These are phyloP conservation scores for Sceloporus tristichus DNA, from an alignment of 2,113 vertebrate genomes.

Conservation along the genomic window DNA sequence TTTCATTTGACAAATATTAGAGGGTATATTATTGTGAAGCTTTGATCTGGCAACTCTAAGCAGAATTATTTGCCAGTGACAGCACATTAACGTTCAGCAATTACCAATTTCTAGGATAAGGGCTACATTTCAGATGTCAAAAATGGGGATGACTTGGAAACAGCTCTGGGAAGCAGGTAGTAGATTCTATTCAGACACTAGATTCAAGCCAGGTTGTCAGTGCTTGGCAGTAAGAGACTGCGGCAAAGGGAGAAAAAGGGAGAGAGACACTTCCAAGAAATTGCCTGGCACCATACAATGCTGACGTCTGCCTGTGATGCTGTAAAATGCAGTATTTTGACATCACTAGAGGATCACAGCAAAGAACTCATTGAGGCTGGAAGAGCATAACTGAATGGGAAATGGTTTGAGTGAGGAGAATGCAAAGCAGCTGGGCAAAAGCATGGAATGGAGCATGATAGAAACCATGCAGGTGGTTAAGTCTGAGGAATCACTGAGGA, in stretches of 20 bases:
- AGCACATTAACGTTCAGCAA: conserved; percentile 7
- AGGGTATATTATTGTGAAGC: conserved; percentile 6
- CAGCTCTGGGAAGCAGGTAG: neutral
- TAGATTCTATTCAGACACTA: neutral
- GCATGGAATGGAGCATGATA: neutral
- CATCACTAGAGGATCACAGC: conserved; percentile 29
- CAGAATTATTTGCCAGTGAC: conserved; percentile 21
- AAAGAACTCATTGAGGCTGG: conserved; percentile 14
- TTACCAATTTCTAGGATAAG: conserved; percentile 20
- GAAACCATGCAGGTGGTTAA: conserved; percentile 20
- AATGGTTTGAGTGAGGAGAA: conserved; percentile 24
- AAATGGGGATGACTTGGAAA: conserved; percentile 21
- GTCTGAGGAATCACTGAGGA: conserved; percentile 3
- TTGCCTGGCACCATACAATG: conserved; percentile 27
- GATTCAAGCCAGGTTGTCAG: conserved; percentile 19
- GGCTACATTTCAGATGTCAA: neutral
- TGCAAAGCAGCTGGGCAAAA: conserved; percentile 23
- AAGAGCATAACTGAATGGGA: conserved; percentile 22
- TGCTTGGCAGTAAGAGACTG: neutral
- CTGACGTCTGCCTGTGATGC: conserved; percentile 38
- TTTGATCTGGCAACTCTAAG: conserved; percentile 18
- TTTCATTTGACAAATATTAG: conserved; percentile 11
- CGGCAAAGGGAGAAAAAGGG: neutral
- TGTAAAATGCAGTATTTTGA: conserved; percentile 33
- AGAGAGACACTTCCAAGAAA: conserved; percentile 5